Percentiles rank a stretch among this genome's conserved stretches.
Evolutionary conservation across 92 coral and sea anemone genomes (phyloP).

Genomic region (Parazoanthus swiftii): DNA sequence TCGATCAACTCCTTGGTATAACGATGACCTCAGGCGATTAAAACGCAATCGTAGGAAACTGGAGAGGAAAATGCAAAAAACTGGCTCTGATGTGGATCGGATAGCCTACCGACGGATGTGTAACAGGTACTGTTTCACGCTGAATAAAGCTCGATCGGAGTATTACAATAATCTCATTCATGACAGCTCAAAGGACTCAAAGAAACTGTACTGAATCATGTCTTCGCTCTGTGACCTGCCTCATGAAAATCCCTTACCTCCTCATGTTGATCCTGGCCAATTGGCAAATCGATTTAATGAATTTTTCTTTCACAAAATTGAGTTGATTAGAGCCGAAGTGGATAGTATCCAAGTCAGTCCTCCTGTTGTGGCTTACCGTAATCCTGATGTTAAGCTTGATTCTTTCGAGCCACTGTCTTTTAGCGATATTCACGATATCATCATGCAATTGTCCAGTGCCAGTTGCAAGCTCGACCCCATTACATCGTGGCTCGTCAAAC

Average conservation of each 20-base stretch:
- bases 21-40: neutral
- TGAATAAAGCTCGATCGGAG: too few species aligned
- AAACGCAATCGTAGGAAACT: neutral
- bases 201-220: too few species aligned
- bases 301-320: conserved; percentile 22
- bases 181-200: too few species aligned
- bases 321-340: neutral
- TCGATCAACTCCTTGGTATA: neutral
- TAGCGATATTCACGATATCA: neutral
- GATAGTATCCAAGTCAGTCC: too few species aligned
- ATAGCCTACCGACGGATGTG: too few species aligned
- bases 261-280: neutral
- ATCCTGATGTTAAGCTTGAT: too few species aligned
- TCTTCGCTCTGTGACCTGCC: too few species aligned
- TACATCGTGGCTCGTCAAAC: conserved; percentile 1
- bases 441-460: conserved; percentile 42
- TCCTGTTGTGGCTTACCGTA: too few species aligned
- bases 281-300: conserved; percentile 2
- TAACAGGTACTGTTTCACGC: too few species aligned
- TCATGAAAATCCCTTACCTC: neutral
- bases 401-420: too few species aligned
- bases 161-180: too few species aligned
- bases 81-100: too few species aligned
- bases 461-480: conserved; percentile 32
- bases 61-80: neutral